Percentiles rank a stretch among this genome's conserved stretches.
These are phyloP conservation scores for Watersipora subatra DNA, from an alignment of 1,140 invertebrate species.

Conservation along the genomic window DNA sequence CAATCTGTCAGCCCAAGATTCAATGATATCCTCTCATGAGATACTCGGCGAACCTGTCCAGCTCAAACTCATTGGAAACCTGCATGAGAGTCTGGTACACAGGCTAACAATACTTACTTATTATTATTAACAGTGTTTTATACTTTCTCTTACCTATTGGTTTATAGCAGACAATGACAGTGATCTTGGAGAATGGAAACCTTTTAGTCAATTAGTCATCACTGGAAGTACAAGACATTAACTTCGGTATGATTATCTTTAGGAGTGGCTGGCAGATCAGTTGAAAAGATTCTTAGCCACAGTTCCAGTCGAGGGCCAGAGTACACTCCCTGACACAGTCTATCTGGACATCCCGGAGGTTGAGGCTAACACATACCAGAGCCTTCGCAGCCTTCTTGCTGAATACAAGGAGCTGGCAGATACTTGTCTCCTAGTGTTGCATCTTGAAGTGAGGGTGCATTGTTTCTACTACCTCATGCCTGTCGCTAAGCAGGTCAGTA, in stretches of 20 bases:
- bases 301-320: conserved; percentile 20
- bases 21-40: conserved; percentile 66
- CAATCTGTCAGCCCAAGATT: conserved; percentile 58
- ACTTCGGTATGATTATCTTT: conserved; percentile 10
- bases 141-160: not conserved
- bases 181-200: too few species aligned
- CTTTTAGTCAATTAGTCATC: too few species aligned
- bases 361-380: conserved; percentile 37
- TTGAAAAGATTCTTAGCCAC: conserved; percentile 29
- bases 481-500: conserved; percentile 48
- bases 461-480: conserved; percentile 80
- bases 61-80: conserved; percentile 64
- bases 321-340: not conserved
- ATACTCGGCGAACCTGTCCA: conserved; percentile 64
- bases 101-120: not conserved
- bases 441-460: conserved; percentile 83
- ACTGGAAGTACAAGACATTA: too few species aligned
- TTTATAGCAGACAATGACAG: too few species aligned
- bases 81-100: conserved; percentile 78
- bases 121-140: not conserved
- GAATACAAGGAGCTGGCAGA: conserved; percentile 78
- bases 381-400: conserved; percentile 50
- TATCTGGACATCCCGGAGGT: conserved; percentile 26
- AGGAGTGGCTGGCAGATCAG: conserved; percentile 56
- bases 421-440: conserved; percentile 74